Conservation (phyloP, 2,888 invertebrate genomes). For the Catocala nupta region DNA sequence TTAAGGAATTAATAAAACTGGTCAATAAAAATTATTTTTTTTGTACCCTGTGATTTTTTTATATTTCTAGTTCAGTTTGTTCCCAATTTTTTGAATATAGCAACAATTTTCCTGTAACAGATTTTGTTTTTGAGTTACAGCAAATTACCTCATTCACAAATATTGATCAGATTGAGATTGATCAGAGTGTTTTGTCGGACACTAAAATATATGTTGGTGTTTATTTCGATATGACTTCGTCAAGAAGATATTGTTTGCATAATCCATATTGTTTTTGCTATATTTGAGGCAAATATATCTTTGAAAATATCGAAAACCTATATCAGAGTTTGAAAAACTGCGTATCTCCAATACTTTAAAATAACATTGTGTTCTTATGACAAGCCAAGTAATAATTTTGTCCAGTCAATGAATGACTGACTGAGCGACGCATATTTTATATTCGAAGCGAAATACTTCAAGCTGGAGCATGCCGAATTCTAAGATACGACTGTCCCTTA, state of each 20-base stretch:
- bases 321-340: conserved; percentile 20
- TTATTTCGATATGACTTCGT: conserved; percentile 2
- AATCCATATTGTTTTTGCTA: conserved; percentile 11
- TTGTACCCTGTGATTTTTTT: conserved; percentile 1
- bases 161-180: not conserved
- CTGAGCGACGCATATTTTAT: too few relatives aligned
- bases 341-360: conserved; percentile 24
- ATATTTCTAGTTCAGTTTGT: not conserved
- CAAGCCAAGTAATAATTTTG: conserved; percentile 1
- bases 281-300: conserved; percentile 10
- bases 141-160: conserved; percentile 1
- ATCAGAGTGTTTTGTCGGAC: conserved; percentile 1
- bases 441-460: too few relatives aligned
- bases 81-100: conserved; percentile 2
- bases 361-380: conserved; percentile 19
- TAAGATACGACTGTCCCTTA: too few relatives aligned
- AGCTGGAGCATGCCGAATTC: too few relatives aligned
- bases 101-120: conserved; percentile 4
- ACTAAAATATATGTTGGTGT: not conserved
- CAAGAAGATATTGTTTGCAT: conserved; percentile 3
- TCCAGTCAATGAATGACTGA: too few relatives aligned
- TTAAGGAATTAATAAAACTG: too few relatives aligned
- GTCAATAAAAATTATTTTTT: not conserved
- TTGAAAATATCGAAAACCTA: conserved; percentile 6
- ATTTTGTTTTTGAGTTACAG: conserved; percentile 1